Evolutionary conservation across 2,888 invertebrate genomes (phyloP), one percentile per base, ranked within the genome.

Genomic region (Mythimna vitellina): DNA sequence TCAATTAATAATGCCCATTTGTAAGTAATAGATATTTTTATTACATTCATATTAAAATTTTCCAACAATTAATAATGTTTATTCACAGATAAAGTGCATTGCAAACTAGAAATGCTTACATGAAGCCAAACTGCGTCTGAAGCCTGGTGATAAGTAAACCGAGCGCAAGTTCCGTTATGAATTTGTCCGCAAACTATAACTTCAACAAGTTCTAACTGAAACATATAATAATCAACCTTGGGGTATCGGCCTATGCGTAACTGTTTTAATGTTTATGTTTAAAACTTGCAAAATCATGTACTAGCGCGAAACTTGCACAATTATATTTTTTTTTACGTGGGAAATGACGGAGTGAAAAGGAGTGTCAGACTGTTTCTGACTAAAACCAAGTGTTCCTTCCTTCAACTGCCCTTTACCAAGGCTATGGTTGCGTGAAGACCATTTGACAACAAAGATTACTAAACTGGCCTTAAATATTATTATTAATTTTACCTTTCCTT

Each of bases 121-220:
- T 62, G 60, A 74, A 78, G 56, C 64, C 56, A 69, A 84, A 76
- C 71, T 65, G 58, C 65, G 74, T 78, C 85, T 84, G 79, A 78
- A 82, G 74, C 69, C 70, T 69, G 82, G 82, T 79, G 82, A 83
- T 82, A 83, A 84, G 82, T 83, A 79, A 76, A 70, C 83, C 85
- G 72, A 82, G 83, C 76, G 79, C 64, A 82, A 82, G 82, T 82
- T 76, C 83, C 83, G 83, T 83, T 83, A 83, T 84, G 79, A 84
- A 84, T 84, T 83, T 84, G 83, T 84, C 73, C 79, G 79, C 82
- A 62, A 84, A 83, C 76, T 83, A 76, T 72, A 81, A 84, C 85
- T 81, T 78, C 73, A 29, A 76, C 73, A 65, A 73, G 67, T 72
- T 83, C 70, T 73, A 84, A 82, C 76, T 70, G 61, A 83, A 83